A percentile compares a stretch with the other conserved stretches of the same genome.
Evolutionary conservation across 2,888 invertebrate genomes (phyloP).

Genomic region (Phorcus lineatus): DNA sequence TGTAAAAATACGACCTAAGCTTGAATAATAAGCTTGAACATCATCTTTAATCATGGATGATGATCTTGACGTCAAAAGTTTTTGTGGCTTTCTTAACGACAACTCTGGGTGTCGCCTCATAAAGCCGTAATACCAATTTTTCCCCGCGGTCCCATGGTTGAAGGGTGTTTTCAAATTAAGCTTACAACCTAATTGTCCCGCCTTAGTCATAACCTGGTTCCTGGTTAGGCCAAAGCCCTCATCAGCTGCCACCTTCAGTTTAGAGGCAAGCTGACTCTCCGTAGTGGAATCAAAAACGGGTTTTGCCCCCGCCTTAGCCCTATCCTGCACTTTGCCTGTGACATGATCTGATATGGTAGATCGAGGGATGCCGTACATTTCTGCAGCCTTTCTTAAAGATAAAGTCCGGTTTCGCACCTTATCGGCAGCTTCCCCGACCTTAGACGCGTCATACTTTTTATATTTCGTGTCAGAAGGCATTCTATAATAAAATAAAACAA

Average conservation of each 20-base stretch:
- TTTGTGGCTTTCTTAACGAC: no score
- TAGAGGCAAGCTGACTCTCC: not conserved
- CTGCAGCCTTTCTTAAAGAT: not conserved
- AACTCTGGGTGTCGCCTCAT: no score
- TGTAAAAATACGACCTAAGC: no score
- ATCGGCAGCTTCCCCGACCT: not conserved
- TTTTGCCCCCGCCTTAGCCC: not conserved
- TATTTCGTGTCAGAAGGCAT: no score
- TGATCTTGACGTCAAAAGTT: no score
- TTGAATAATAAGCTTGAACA: no score
- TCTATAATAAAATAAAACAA: no score
- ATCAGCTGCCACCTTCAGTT: not conserved
- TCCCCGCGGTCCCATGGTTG: no score
- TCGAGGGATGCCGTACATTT: not conserved
- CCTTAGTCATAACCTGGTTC: not conserved
- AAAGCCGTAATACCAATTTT: no score
- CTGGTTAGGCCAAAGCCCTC: not conserved
- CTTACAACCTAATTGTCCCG: not conserved
- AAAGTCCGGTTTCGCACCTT: not conserved
- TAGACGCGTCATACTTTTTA: not conserved
- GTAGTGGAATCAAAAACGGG: not conserved
- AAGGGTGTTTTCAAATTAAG: not conserved
- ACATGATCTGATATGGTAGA: not conserved
- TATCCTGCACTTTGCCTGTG: not conserved
- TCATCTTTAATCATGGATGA: no score